Percentiles rank a stretch among this genome's conserved stretches.
Conservation (phyloP, 2,888 invertebrate species). For the Philaethria dido region DNA sequence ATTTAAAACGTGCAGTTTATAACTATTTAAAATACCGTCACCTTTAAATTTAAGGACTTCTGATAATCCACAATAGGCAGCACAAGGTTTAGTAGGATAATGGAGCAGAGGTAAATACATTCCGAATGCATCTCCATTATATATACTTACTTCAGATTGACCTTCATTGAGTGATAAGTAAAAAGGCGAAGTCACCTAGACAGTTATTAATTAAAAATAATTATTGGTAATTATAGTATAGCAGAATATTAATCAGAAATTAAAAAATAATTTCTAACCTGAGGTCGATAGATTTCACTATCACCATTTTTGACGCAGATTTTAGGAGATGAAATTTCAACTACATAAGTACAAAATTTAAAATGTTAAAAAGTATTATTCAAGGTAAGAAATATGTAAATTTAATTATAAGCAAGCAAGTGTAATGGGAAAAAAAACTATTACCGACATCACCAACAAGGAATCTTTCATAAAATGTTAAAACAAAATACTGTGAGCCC, state of each 20-base stretch:
- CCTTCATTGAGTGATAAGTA: slow-evolving; percentile 87
- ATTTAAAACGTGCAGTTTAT: background rate
- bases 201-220: too few species aligned
- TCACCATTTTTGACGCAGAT: slow-evolving; percentile 82
- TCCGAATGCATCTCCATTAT: slow-evolving; percentile 78
- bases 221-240: too few species aligned
- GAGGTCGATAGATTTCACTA: slow-evolving; percentile 86
- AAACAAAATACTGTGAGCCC: slow-evolving; percentile 86
- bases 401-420: too few species aligned
- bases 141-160: slow-evolving; percentile 83
- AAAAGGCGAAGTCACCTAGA: slow-evolving; percentile 85
- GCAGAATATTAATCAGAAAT: too few species aligned
- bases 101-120: slow-evolving; percentile 82
- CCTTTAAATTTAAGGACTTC: slow-evolving; percentile 76
- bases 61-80: slow-evolving; percentile 81
- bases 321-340: slow-evolving; percentile 88
- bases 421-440: background rate
- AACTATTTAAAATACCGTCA: slow-evolving; percentile 41
- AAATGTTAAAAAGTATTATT: too few species aligned
- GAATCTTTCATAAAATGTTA: slow-evolving; percentile 85
- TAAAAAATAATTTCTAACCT: slow-evolving; percentile 59
- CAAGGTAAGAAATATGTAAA: too few species aligned
- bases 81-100: slow-evolving; percentile 86
- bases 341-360: slow-evolving; percentile 58
- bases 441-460: slow-evolving; percentile 88